Percentiles rank a stretch among this genome's conserved stretches.
phyloP scores from a whole-genome alignment of 1,140 invertebrate genomes.

The Drosophila lini region DNA sequence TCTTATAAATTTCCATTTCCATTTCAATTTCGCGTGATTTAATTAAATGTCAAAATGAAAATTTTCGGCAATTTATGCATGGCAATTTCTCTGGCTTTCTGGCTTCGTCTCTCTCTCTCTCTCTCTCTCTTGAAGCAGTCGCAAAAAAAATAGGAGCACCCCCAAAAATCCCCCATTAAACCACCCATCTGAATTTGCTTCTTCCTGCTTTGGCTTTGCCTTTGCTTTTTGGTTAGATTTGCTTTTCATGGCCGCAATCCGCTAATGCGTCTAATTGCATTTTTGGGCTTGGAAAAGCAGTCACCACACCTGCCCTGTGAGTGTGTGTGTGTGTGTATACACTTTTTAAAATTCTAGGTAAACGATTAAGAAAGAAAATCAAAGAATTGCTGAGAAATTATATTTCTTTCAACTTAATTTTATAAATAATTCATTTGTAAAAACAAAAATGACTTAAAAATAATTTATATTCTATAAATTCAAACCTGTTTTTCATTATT shows the following conservation, averaged over 20 bases:
- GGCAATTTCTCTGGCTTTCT: constrained; percentile 16
- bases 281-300: constrained; percentile 44
- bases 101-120: background rate
- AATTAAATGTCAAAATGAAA: constrained; percentile 78
- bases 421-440: too few relatives aligned
- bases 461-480: too few relatives aligned
- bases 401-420: too few relatives aligned
- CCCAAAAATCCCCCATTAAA: background rate
- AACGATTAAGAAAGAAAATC: background rate
- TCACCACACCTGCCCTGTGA: background rate
- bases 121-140: background rate
- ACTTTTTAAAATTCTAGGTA: background rate
- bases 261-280: constrained; percentile 79
- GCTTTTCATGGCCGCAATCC: constrained; percentile 29
- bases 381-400: too few relatives aligned
- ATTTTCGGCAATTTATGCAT: constrained; percentile 65
- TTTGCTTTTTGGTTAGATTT: constrained; percentile 41
- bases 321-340: background rate
- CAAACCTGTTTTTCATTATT: too few relatives aligned
- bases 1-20: constrained; percentile 14
- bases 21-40: constrained; percentile 74
- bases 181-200: constrained; percentile 15
- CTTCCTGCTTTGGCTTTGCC: constrained; percentile 7
- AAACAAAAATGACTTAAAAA: too few relatives aligned
- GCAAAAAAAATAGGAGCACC: background rate